Evolutionary conservation across 2,113 vertebrate genomes (phyloP), one percentile per base, ranked within the genome.

Genomic region (Scophthalmus maximus): DNA sequence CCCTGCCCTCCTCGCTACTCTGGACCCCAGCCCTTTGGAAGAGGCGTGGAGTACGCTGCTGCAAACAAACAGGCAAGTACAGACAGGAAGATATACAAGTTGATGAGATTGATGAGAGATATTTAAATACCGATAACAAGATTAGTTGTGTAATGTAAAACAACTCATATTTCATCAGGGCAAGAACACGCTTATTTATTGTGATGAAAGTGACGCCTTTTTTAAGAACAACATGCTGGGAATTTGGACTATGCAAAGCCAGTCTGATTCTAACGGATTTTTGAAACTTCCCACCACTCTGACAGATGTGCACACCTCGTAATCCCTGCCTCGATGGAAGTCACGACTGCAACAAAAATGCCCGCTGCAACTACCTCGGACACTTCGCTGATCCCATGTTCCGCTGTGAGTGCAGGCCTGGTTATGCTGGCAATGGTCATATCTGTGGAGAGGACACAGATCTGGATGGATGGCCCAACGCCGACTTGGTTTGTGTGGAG

Each of bases 371-470:
- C 91, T 99, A 99, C 90, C 94, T 99, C 46, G 97, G 98, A 57
- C 96, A 97, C 81, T 98, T 98, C 63, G 93, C 95, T 0, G 98
- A 99, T 32, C 96, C 97, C 60, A 97, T 98, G 98, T 98, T 90
- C 89, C 97, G 97, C 68, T 99, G 98, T 7, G 98, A 99, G 89
- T 99, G 98, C 91, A 98, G 93, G 82, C 98, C 97, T 0, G 98
- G 98, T 30, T 99, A 96, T 10, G 97, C 98, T 1, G 98, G 98
- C 59, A 99, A 99, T 1, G 98, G 98, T 49, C 93, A 97, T 18
- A 99, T 99, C 87, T 99, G 98, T 1, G 97, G 97, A 70, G 98
- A 99, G 91, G 98, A 99, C 80, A 97, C 96, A 0, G 98, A 99
- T 86, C 90, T 99, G 73, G 98, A 99, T 30, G 98, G 98, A 50